Conservation (phyloP, 2,888 invertebrate species). For the Andrena marginata region DNA sequence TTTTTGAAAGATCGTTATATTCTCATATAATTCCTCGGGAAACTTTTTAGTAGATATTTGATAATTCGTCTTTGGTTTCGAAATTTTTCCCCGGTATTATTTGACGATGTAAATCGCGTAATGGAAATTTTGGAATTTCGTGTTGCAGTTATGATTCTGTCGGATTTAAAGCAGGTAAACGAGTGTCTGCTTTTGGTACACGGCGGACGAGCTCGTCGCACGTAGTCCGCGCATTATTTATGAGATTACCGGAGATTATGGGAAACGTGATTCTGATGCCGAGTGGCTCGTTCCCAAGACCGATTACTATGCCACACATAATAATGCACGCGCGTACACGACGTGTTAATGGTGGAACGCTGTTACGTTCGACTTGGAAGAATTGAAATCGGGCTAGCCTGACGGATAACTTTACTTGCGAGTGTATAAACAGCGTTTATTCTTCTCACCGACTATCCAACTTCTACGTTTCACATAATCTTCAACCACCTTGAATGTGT, state of each 20-base stretch:
- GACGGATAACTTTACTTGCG: conserved; percentile 6
- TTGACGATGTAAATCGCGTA: conserved; percentile 4
- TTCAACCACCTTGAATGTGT: background rate
- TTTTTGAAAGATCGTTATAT: too few species aligned
- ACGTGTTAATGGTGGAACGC: conserved; percentile 47
- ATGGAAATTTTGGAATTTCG: conserved; percentile 39
- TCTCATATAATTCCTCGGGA: too few species aligned
- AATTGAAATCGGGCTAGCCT: conserved; percentile 21
- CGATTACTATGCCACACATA: conserved; percentile 62
- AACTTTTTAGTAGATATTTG: too few species aligned
- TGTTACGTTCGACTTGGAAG: conserved; percentile 40
- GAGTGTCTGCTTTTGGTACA: conserved; percentile 69
- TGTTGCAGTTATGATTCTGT: conserved; percentile 1
- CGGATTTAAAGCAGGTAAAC: conserved; percentile 53
- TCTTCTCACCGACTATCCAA: conserved; percentile 5
- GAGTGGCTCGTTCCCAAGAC: conserved; percentile 70
- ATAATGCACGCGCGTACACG: conserved; percentile 55
- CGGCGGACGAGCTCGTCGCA: conserved; percentile 56
- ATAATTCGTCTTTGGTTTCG: too few species aligned
- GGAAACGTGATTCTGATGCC: conserved; percentile 76
- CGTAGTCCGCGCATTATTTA: conserved; percentile 78
- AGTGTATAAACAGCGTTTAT: background rate
- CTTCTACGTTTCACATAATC: background rate
- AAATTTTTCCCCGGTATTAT: background rate
- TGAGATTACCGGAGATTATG: conserved; percentile 81